A percentile compares a stretch with the other conserved stretches of the same genome.
These are phyloP conservation scores for Myocastor coypus DNA, from an alignment of 2,113 vertebrate genomes.

Conservation along the genomic window DNA sequence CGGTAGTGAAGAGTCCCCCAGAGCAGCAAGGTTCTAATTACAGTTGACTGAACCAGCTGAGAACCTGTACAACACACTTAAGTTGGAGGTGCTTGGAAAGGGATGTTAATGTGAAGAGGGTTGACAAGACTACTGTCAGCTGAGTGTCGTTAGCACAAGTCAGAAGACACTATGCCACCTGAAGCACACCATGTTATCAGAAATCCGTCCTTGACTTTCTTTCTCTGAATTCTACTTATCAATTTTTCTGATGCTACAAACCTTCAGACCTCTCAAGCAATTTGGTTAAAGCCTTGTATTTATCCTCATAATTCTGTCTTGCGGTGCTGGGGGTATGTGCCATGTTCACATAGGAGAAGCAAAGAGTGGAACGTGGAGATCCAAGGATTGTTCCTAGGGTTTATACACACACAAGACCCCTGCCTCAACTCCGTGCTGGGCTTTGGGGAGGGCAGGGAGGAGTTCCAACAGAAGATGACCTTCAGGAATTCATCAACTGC, in stretches of 20 bases:
- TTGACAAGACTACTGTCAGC: neutral
- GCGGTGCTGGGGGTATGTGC: neutral
- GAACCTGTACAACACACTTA: neutral
- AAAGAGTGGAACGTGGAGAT: neutral
- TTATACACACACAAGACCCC: neutral
- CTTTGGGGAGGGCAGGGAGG: neutral
- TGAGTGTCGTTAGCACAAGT: neutral
- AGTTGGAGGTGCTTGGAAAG: neutral
- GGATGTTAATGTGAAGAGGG: neutral
- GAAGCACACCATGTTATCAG: fast-evolving
- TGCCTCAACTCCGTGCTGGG: neutral
- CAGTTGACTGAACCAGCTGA: neutral
- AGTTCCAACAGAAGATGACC: fast-evolving
- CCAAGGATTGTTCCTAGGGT: neutral
- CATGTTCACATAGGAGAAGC: neutral
- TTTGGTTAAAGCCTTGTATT: neutral
- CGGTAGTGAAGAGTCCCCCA: neutral
- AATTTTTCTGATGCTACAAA: neutral
- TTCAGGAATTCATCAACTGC: fast-evolving
- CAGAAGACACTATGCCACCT: neutral
- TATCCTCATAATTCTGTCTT: neutral
- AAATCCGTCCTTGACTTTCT: neutral
- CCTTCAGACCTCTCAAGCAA: neutral
- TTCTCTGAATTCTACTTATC: neutral
- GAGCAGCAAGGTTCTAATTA: neutral